Conservation (phyloP, 2,888 invertebrate species). For the Tenodera sinensis region DNA sequence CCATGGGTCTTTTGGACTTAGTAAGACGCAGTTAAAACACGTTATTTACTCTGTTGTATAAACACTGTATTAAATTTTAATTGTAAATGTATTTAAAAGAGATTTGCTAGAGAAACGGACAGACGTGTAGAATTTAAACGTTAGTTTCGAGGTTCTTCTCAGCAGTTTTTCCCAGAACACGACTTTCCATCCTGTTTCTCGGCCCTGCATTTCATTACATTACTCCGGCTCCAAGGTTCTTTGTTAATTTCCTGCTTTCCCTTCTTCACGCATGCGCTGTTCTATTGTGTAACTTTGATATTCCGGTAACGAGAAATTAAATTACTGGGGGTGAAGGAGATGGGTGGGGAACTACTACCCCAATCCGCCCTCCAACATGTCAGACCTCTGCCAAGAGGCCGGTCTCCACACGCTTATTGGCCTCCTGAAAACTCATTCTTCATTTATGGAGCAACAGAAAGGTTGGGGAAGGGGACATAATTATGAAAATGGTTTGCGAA, state of each 20-base stretch:
- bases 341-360: not conserved
- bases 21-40: too few relatives aligned
- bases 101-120: not conserved
- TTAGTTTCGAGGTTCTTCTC: not conserved
- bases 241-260: not conserved
- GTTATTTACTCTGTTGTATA: too few relatives aligned
- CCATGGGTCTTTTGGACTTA: too few relatives aligned
- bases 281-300: constrained; percentile 4
- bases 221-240: not conserved
- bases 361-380: not conserved
- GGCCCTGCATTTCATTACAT: not conserved
- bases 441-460: not conserved
- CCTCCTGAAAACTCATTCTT: not conserved
- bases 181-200: not conserved
- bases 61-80: not conserved
- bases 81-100: not conserved
- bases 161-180: not conserved
- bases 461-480: not conserved
- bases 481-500: constrained; percentile 2
- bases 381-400: not conserved
- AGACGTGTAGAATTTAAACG: not conserved
- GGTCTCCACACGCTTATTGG: not conserved
- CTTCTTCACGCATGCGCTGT: constrained; percentile 1
- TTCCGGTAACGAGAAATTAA: constrained; percentile 5
- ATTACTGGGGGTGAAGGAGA: not conserved